Base-by-base conservation (phyloP, 2,113 vertebrate genomes). In the Syrmaticus mikado region DNA sequence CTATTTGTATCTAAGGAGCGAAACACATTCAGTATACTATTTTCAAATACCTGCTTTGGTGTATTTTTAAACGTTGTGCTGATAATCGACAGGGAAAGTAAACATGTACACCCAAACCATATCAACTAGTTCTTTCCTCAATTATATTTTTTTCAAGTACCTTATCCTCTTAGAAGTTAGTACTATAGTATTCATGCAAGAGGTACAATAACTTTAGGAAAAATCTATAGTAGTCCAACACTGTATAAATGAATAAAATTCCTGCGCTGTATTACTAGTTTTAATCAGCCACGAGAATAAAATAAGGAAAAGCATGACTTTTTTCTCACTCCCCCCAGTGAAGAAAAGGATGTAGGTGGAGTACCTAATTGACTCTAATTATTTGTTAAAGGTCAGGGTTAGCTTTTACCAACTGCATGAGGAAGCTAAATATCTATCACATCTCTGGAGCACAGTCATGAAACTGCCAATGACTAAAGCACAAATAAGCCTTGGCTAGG, bases 371-470 rank as follows among this genome's bases (percentile, higher is more conserved):
- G 85, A 87, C 85, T 75, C 46, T 85, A 94, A 94, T 89, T 93
- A 91, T 94, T 96, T 89, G 93, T 83, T 90, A 95, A 89, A 94
- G 87, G 87, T 95, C 95, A 92, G 72, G 82, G 79, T 89, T 96
- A 94, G 87, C 85, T 93, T 92, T 91, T 83, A 87, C 73, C 30
- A 81, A 25, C 68, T 48, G 68, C 15, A 40, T 11, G 30, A 94
- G 53, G 91, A 87, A 94, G 89, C 79, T 86, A 79, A 94, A 91
- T 92, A 92, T 94, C 91, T 88, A 73, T 87, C 87, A 83, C 61
- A 90, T 92, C 87, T 94, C 85, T 94, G 76, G 82, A 92, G 52
- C 64, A 46, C 52, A 94, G 72, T 93, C 94, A 96, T 5, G 8
- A 87, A 85, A 85, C 82, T 22, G 2, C 87, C 87, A 89, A 73